Evolutionary conservation across 2,888 invertebrate species (phyloP), one percentile per base, ranked within the genome.

Genomic region (Pyrgus malvae): DNA sequence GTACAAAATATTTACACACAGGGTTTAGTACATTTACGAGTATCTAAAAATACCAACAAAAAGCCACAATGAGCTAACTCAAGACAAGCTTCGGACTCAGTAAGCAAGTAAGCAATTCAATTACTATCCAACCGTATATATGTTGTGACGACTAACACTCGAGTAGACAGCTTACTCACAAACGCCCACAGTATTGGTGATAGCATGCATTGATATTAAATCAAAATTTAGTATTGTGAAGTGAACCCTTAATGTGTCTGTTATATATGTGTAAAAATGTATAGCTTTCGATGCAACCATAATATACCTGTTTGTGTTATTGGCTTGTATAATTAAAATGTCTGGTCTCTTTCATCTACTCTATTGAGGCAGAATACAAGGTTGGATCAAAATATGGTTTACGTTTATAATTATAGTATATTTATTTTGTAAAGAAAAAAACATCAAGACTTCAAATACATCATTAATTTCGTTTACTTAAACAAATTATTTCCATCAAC

Each of bases 61-160:
- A 31, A 45, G 21, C 46, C 17, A 46, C 40, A 25, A 25, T 33
- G 31, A 37, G 8, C 17, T 42, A 16, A 38, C 37, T 64, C 50
- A 55, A 50, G 57, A 60, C 48, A 59, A 57, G 66, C 68, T 71
- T 69, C 63, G 70, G 74, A 69, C 62, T 63, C 72, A 67, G 67
- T 64, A 68, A 63, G 56, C 78, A 78, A 81, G 80, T 83, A 82
- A 83, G 83, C 78, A 67, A 71, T 67, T 69, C 67, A 62, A 69
- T 53, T 64, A 64, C 61, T 64, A 64, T 58, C 56, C 72, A 66
- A 71, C 65, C 57, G 62, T 76, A 62, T 78, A 61, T 64, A 74
- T 79, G 78, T 81, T 80, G 78, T 81, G 72, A 70, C 44, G 51
- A 84, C 80, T 85, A 83, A 85, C 80, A 76, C 65, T 66, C 62